A percentile compares a stretch with the other conserved stretches of the same genome.
phyloP scores from a whole-genome alignment of 2,797 vertebrate species.

The Sebastes cheni region DNA sequence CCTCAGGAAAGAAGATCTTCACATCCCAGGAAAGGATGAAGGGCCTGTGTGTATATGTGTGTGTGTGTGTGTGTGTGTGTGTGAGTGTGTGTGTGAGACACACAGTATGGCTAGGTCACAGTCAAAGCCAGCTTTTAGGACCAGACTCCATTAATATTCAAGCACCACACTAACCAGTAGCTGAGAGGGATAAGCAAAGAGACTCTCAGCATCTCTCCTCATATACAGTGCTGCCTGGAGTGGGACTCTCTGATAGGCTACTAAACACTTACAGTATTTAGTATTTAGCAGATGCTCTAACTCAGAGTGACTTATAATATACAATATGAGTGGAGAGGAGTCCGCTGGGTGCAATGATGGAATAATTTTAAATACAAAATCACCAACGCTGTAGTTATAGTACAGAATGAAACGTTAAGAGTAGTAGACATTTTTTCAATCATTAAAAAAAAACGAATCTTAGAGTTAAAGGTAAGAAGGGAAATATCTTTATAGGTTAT shows the following conservation, averaged over 20 bases:
- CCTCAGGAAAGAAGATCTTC: slow-evolving; percentile 64
- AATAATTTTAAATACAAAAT: background rate
- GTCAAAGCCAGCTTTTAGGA: slow-evolving; percentile 64
- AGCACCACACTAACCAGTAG: slow-evolving; percentile 55
- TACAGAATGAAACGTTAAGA: background rate
- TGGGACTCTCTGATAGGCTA: slow-evolving; percentile 33
- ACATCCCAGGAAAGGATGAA: slow-evolving; percentile 54
- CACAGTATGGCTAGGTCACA: slow-evolving; percentile 45
- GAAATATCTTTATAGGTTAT: background rate
- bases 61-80: slow-evolving; percentile 1
- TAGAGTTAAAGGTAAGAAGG: background rate
- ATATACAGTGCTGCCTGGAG: slow-evolving; percentile 47
- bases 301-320: slow-evolving; percentile 30
- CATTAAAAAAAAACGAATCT: background rate
- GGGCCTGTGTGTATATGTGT: slow-evolving; percentile 8
- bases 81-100: background rate
- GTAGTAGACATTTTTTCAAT: background rate
- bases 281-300: slow-evolving; percentile 38
- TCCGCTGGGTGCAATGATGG: background rate
- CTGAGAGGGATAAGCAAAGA: slow-evolving; percentile 64
- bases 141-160: slow-evolving; percentile 66
- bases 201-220: slow-evolving; percentile 55
- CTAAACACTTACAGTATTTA: slow-evolving; percentile 37
- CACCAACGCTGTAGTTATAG: background rate
- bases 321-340: background rate